Evolutionary conservation across 2,888 invertebrate genomes (phyloP).

Genomic region (Octonoba sinensis): DNA sequence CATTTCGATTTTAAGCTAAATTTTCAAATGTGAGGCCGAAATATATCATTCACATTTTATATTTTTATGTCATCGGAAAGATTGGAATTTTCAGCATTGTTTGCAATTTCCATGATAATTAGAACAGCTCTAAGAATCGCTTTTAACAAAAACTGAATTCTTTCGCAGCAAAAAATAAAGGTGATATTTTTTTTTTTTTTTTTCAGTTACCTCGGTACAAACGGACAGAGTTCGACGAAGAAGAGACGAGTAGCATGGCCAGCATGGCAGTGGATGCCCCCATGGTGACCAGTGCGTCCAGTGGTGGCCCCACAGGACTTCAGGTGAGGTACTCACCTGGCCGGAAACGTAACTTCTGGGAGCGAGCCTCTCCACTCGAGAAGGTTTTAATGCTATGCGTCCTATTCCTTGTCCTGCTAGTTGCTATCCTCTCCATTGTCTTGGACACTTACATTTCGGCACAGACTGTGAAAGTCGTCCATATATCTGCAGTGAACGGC

Average conservation of each 20-base stretch:
- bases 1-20: too few relatives aligned
- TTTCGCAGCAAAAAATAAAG: too few relatives aligned
- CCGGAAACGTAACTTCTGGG: constrained; percentile 66
- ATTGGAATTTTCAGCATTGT: too few relatives aligned
- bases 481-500: constrained; percentile 27
- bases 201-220: constrained; percentile 67
- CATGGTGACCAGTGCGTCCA: constrained; percentile 36
- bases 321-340: constrained; percentile 55
- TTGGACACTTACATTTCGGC: constrained; percentile 32
- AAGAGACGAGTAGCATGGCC: constrained; percentile 67
- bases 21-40: too few relatives aligned
- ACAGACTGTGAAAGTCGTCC: constrained; percentile 49
- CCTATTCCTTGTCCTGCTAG: constrained; percentile 59
- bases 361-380: constrained; percentile 66
- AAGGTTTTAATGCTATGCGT: constrained; percentile 64
- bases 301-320: constrained; percentile 17
- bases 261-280: constrained; percentile 66
- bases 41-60: too few relatives aligned
- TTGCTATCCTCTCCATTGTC: constrained; percentile 64
- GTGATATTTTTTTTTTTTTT: background rate
- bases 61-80: too few relatives aligned
- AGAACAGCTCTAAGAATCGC: too few relatives aligned
- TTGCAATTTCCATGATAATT: too few relatives aligned
- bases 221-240: constrained; percentile 67
- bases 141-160: too few relatives aligned